Evolutionary conservation across 2,888 invertebrate genomes (phyloP).

Genomic region (Zaprionus obscuricornis): DNA sequence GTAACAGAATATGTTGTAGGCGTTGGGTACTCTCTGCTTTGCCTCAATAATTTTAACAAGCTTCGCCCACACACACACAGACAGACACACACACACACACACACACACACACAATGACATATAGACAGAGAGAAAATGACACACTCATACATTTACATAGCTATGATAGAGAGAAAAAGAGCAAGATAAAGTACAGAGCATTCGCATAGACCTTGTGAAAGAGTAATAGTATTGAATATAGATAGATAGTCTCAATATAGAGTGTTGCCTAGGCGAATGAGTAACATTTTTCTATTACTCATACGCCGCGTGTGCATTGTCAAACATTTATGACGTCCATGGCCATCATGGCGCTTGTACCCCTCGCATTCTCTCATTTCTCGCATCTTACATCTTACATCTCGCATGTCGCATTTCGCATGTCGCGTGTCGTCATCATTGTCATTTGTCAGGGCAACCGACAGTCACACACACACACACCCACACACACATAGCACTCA

Average conservation of each 20-base stretch:
- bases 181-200: too few relatives aligned
- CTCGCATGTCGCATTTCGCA: too few relatives aligned
- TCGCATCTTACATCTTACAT: too few relatives aligned
- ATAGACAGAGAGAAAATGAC: constrained; percentile 1
- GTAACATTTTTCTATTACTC: constrained; percentile 51
- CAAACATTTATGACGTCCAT: constrained; percentile 68
- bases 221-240: too few relatives aligned
- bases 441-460: constrained; percentile 40
- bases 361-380: neutral
- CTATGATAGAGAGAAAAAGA: too few relatives aligned
- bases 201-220: too few relatives aligned
- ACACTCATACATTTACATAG: constrained; percentile 1
- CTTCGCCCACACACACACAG: constrained; percentile 24
- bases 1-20: constrained; percentile 11
- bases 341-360: constrained; percentile 7
- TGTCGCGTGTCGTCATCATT: constrained; percentile 50
- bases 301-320: constrained; percentile 69
- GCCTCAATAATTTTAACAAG: constrained; percentile 47
- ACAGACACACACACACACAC: neutral
- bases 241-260: too few relatives aligned
- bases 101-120: neutral
- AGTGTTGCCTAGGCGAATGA: constrained; percentile 1
- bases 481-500: constrained; percentile 28
- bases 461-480: neutral
- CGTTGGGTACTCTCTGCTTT: constrained; percentile 16